Evolutionary conservation across 2,888 invertebrate genomes (phyloP).

Genomic region (Perizoma affinitatum): DNA sequence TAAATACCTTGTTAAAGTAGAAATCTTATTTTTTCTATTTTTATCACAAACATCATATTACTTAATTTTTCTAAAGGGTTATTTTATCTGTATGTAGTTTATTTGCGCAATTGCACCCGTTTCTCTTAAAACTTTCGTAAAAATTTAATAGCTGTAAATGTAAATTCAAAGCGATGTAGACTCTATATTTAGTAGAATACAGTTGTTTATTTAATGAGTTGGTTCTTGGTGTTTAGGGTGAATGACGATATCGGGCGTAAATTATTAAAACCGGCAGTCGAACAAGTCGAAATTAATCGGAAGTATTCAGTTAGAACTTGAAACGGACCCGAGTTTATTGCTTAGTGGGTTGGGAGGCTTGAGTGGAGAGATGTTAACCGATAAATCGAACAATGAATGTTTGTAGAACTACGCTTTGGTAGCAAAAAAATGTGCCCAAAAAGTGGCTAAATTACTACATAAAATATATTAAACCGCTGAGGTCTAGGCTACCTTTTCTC

Average conservation of each 20-base stretch:
- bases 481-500: no score
- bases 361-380: conserved; percentile 17
- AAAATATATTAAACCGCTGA: no score
- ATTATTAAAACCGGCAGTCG: conserved; percentile 72
- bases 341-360: conserved; percentile 38
- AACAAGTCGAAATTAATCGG: conserved; percentile 71
- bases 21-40: no score
- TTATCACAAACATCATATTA: no score
- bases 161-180: conserved; percentile 37
- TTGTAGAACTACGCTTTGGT: background rate
- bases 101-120: no score
- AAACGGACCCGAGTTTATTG: conserved; percentile 56
- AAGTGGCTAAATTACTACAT: no score
- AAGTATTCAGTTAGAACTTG: conserved; percentile 68
- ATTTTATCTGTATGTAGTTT: no score
- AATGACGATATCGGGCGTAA: conserved; percentile 50
- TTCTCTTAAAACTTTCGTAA: conserved; percentile 44
- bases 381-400: conserved; percentile 33
- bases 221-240: conserved; percentile 31
- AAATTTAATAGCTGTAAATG: conserved; percentile 34
- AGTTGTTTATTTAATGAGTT: conserved; percentile 45
- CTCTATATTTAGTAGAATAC: conserved; percentile 45
- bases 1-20: background rate
- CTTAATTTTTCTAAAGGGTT: no score
- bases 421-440: background rate